Conservation (phyloP, 2,888 invertebrate species). For the Phyllotreta cruciferae region DNA sequence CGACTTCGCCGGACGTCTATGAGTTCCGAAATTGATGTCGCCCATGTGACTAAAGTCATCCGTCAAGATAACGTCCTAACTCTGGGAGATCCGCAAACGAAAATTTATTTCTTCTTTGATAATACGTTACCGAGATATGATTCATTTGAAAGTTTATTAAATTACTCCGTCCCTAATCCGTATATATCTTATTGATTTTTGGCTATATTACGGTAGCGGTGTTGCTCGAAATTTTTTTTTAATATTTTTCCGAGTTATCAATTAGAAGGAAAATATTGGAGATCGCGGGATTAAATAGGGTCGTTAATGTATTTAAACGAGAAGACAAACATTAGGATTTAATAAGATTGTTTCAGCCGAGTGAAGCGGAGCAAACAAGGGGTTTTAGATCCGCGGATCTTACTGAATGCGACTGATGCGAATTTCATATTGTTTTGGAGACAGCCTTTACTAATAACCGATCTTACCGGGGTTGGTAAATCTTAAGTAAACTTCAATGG, state of each 20-base stretch:
- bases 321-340: constrained; percentile 44
- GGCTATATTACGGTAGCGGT: background rate
- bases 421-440: constrained; percentile 50
- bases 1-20: background rate
- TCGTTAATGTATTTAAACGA: constrained; percentile 35
- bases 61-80: constrained; percentile 53
- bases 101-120: constrained; percentile 38
- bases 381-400: constrained; percentile 51
- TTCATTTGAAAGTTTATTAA: constrained; percentile 32
- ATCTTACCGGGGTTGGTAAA: constrained; percentile 44
- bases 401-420: constrained; percentile 38
- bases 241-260: background rate
- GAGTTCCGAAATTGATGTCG: constrained; percentile 48
- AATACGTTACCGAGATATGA: constrained; percentile 30
- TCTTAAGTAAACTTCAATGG: constrained; percentile 53
- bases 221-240: too few species aligned
- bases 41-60: constrained; percentile 52
- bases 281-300: constrained; percentile 19
- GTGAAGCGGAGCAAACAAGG: constrained; percentile 53
- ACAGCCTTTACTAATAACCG: constrained; percentile 46
- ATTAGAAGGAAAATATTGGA: background rate
- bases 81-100: constrained; percentile 42
- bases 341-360: constrained; percentile 55
- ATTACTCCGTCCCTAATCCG: constrained; percentile 4
- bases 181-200: background rate